phyloP scores from a whole-genome alignment of 2,797 vertebrate genomes.

The Danio aesculapii region DNA sequence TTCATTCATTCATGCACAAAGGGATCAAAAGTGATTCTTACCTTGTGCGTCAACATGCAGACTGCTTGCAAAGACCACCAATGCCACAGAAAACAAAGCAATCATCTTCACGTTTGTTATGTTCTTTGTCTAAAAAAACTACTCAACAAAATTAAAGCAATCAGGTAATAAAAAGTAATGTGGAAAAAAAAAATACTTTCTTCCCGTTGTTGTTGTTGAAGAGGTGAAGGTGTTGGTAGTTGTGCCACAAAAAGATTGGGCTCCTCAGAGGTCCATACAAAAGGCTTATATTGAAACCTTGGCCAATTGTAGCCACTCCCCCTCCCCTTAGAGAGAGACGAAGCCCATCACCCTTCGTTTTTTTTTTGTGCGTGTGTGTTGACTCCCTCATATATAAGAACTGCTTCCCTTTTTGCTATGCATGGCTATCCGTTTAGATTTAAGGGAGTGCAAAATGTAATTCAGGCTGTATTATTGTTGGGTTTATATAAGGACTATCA shows the following conservation, averaged over 20 bases:
- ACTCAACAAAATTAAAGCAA: conserved; percentile 59
- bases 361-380: conserved; percentile 32
- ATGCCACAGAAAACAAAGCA: conserved; percentile 85
- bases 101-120: conserved; percentile 82
- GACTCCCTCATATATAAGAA: conserved; percentile 65
- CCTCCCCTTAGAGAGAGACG: conserved; percentile 66
- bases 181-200: conserved; percentile 26
- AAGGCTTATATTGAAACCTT: conserved; percentile 81
- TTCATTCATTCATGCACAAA: conserved; percentile 24
- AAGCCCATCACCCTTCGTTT: conserved; percentile 75
- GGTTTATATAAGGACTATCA: background rate
- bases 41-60: conserved; percentile 64
- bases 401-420: conserved; percentile 42
- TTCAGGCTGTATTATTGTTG: background rate
- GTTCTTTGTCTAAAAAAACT: conserved; percentile 73
- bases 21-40: conserved; percentile 35
- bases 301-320: conserved; percentile 80
- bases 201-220: conserved; percentile 52
- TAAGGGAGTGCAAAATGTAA: background rate
- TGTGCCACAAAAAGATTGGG: conserved; percentile 80
- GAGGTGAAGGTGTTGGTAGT: conserved; percentile 65
- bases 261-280: conserved; percentile 76
- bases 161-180: conserved; percentile 44
- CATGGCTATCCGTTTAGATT: conserved; percentile 30
- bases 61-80: conserved; percentile 86